Evolutionary conservation across 2,113 vertebrate genomes (phyloP).

Genomic region (Typhlomys cinereus): DNA sequence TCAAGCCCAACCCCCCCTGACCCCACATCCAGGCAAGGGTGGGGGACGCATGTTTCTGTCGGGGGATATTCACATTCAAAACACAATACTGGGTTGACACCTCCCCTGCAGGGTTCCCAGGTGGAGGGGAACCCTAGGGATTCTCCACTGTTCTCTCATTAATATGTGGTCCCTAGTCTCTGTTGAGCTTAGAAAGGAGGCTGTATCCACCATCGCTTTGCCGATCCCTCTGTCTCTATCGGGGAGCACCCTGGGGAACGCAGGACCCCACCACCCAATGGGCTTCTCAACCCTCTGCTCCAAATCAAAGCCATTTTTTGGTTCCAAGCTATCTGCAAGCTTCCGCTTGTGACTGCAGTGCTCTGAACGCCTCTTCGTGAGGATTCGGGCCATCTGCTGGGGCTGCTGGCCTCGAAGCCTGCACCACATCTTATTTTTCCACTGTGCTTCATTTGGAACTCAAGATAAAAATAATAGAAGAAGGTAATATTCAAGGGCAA

Average conservation of each 20-base stretch:
- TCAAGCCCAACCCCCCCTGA: rapidly evolving
- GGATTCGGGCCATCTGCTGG: neutral
- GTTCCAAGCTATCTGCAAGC: neutral
- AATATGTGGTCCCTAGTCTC: neutral
- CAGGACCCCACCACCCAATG: neutral
- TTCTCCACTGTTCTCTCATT: neutral
- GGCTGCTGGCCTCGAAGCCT: neutral
- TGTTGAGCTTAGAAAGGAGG: neutral
- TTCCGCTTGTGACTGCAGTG: neutral
- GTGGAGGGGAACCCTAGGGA: neutral
- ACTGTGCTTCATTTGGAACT: slow-evolving; percentile 9
- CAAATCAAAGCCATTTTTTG: neutral
- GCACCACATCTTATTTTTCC: neutral
- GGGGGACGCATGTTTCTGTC: too few species aligned
- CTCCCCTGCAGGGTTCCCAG: neutral
- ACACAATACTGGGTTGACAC: too few species aligned
- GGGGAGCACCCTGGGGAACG: neutral
- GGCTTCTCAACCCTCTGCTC: neutral
- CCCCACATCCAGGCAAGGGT: too few species aligned
- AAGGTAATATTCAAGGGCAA: slow-evolving; percentile 39
- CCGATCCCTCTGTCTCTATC: too few species aligned
- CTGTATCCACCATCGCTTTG: neutral
- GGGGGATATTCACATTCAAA: neutral
- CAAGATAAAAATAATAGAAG: slow-evolving; percentile 24
- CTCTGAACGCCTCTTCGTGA: neutral